Base-by-base conservation (phyloP, 2,113 vertebrate species). In the Pelodiscus sinensis region DNA sequence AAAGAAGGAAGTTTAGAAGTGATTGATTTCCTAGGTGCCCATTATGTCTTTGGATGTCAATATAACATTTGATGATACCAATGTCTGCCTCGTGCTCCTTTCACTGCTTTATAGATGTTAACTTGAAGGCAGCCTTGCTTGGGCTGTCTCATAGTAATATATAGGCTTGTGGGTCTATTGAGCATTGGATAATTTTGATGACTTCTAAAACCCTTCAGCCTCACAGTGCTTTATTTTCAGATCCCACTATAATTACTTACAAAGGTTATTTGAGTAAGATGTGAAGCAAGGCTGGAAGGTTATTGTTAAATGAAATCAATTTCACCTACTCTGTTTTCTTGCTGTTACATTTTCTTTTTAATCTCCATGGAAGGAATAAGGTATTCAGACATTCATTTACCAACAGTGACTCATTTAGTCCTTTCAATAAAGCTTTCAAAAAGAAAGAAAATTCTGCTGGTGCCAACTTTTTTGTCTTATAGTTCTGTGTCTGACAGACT, bases 251-350 rank as follows among this genome's bases (percentile, higher is more conserved):
- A 96, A 93, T 96, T 96, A 96, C 86, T 92, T 90, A 94, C 83
- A 96, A 94, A 97, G 60, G 77, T 92, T 97, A 94, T 94, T 97
- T 94, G 91, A 94, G 85, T 79, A 93, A 96, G 92, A 95, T 0
- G 0, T 54, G 92, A 96, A 89, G 56, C 2, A 4, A 95, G 51
- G 29, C 81, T 94, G 90, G 80, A 96, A 97, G 79, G 83, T 92
- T 96, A 90, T 82, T 97, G 68, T 96, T 96, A 96, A 96, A 95
- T 94, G 79, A 97, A 97, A 96, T 96, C 85, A 93, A 93, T 97
- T 97, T 95, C 88, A 92, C 75, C 90, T 92, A 81, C 56, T 82
- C 52, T 85, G 31, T 55, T 96, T 96, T 95, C 89, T 83, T 86
- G 19, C 81, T 96, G 29, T 92, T 92, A 93, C 95, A 91, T 95